Conservation (phyloP, 2,797 vertebrate species). For the Eulemur coronatus region DNA sequence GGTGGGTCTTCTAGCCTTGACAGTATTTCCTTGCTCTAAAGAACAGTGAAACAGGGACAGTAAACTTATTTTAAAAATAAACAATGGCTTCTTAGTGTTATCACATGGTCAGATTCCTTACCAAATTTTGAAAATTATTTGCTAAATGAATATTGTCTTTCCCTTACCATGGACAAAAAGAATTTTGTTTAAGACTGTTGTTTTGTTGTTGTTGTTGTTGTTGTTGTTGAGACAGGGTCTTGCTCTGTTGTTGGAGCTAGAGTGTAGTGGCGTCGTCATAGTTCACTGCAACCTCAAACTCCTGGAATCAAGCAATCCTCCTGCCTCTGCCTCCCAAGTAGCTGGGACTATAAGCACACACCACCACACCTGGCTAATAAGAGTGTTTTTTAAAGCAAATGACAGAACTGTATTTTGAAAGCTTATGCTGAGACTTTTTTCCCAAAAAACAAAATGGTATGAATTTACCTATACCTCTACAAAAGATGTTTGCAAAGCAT, state of each 20-base stretch:
- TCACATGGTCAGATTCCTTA: background rate
- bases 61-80: slow-evolving; percentile 18
- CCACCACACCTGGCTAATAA: background rate
- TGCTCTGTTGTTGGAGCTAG: background rate
- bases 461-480: background rate
- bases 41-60: background rate
- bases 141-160: slow-evolving; percentile 11
- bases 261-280: background rate
- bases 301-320: background rate
- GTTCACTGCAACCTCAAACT: background rate
- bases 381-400: background rate
- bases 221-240: background rate
- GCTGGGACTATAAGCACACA: background rate
- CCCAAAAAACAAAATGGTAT: background rate
- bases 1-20: background rate
- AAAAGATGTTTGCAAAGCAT: slow-evolving; percentile 33
- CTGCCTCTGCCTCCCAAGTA: background rate
- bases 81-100: slow-evolving; percentile 34
- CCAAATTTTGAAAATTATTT: slow-evolving; percentile 24
- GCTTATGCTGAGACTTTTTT: background rate
- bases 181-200: background rate
- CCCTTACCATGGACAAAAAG: background rate
- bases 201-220: background rate
- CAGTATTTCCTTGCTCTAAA: background rate
- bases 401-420: background rate